A percentile compares a stretch with the other conserved stretches of the same genome.
These are phyloP conservation scores for Nysson spinosus DNA, from an alignment of 2,888 invertebrate genomes.

Conservation along the genomic window DNA sequence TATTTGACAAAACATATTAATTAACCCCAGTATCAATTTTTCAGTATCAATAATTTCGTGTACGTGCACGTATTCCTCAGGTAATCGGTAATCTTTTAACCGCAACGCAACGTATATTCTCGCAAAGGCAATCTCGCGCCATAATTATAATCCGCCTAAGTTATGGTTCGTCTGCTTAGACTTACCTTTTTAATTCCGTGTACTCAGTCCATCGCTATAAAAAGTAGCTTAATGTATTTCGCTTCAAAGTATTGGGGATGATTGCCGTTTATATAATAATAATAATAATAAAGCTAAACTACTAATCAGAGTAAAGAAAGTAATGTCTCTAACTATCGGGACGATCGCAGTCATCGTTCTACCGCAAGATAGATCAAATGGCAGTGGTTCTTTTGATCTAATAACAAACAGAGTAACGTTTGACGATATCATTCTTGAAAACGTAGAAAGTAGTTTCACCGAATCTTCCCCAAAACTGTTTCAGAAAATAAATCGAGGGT, in stretches of 20 bases:
- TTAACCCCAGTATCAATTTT: too few relatives aligned
- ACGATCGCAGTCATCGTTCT: conserved; percentile 56
- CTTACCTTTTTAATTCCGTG: conserved; percentile 48
- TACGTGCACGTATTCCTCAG: too few relatives aligned
- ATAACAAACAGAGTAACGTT: conserved; percentile 19
- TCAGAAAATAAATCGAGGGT: conserved; percentile 73
- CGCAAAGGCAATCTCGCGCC: too few relatives aligned
- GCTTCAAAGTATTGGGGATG: conserved; percentile 74
- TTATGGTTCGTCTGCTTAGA: conserved; percentile 26
- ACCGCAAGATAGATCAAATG: conserved; percentile 9
- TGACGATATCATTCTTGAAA: conserved; percentile 34
- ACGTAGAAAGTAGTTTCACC: conserved; percentile 36
- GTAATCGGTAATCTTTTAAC: too few relatives aligned
- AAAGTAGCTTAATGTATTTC: conserved; percentile 33
- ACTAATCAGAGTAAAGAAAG: conserved; percentile 29
- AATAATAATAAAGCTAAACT: conserved; percentile 34
- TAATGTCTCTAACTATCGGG: conserved; percentile 58
- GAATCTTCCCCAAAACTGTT: conserved; percentile 76
- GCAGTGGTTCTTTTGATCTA: conserved; percentile 20
- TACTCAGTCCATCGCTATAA: conserved; percentile 20
- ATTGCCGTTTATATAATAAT: conserved; percentile 67
- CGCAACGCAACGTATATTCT: too few relatives aligned
- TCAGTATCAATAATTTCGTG: too few relatives aligned
- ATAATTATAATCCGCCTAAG: background rate
- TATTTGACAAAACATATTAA: too few relatives aligned